Evolutionary conservation across 2,797 vertebrate species (phyloP), one percentile per base, ranked within the genome.

Genomic region (Rhinophrynus dorsalis): DNA sequence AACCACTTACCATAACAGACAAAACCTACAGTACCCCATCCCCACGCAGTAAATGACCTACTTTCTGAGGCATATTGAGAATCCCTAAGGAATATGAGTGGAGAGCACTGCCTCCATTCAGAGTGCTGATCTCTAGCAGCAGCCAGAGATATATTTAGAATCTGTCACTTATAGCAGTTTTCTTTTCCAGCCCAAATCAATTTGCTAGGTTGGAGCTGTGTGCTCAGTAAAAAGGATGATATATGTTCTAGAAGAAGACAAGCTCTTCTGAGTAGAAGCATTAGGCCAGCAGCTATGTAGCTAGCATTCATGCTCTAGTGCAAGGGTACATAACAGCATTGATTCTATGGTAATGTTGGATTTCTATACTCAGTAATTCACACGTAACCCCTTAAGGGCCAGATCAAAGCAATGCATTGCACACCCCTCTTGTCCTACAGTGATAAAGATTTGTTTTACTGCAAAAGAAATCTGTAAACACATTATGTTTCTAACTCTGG

Each of bases 71-170:
- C 70, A 60, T 45, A 55, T 67, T 23, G 23, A 59, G 37, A 66
- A 66, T 73, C 62, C 70, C 70, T 33, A 13, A 51, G 70, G 70
- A 73, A 35, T 45, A 10, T 5, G 67, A 55, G 45, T 24, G 23
- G 69, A 44, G 54, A 18, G 51, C 32, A 15, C 45, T 73, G 67
- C 70, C 62, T 67, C 62, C 35, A 54, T 60, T 45, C 21, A 52
- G 55, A 38, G 8, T 33, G 61, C 42, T 32, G 54, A 73, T 66
- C 13, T 32, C 61, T 52, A 21, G 54, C 54, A 73, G 62, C 55
- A 29, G 20, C 21, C n/a, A 24, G 23, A 47, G 62, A 60, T 73
- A 73, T 60, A 73, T 73, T 60, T 73, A 73, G 70, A 67, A 54
- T 52, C 15, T 60, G 62, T 73, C 62, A 71, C 51, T 37, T 58